These are phyloP conservation scores for Hemichromis elongatus DNA, from an alignment of 2,113 vertebrate genomes.

Conservation along the genomic window DNA sequence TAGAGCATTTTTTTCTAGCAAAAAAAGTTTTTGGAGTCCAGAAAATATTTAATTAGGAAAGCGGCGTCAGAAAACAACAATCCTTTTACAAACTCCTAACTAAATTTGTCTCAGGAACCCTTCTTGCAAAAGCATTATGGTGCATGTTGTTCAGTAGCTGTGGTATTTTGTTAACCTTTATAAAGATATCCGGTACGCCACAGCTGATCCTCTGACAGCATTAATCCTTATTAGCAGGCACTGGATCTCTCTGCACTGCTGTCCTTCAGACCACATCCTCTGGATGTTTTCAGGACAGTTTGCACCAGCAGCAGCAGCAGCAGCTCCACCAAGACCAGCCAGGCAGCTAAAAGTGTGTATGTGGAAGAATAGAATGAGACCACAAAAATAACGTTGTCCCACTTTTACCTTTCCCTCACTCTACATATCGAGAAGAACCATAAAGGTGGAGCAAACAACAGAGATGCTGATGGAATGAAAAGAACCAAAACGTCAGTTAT, in stretches of 20 bases:
- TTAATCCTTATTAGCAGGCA: slow-evolving; percentile 36
- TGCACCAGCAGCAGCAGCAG: slow-evolving; percentile 10
- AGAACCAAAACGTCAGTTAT: background rate
- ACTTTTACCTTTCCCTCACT: background rate
- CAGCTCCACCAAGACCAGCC: background rate
- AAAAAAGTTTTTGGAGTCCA: background rate
- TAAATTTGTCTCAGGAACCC: background rate
- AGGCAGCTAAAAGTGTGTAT: background rate
- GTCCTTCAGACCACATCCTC: slow-evolving; percentile 2
- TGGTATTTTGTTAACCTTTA: slow-evolving; percentile 6
- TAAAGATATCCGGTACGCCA: background rate
- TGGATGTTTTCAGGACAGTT: slow-evolving; percentile 10
- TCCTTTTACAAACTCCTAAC: rapidly evolving
- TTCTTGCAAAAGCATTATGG: background rate
- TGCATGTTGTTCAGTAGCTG: background rate
- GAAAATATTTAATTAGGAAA: background rate
- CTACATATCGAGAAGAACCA: background rate
- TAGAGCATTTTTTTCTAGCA: background rate
- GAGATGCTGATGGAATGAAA: background rate
- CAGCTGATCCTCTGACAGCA: slow-evolving; percentile 29
- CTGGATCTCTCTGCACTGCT: slow-evolving; percentile 23
- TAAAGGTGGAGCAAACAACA: background rate
- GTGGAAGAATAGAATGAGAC: background rate
- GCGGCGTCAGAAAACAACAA: background rate
- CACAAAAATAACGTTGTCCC: background rate